Evolutionary conservation across 2,113 vertebrate genomes (phyloP), one percentile per base, ranked within the genome.

Genomic region (Genyomyrus donnyi): DNA sequence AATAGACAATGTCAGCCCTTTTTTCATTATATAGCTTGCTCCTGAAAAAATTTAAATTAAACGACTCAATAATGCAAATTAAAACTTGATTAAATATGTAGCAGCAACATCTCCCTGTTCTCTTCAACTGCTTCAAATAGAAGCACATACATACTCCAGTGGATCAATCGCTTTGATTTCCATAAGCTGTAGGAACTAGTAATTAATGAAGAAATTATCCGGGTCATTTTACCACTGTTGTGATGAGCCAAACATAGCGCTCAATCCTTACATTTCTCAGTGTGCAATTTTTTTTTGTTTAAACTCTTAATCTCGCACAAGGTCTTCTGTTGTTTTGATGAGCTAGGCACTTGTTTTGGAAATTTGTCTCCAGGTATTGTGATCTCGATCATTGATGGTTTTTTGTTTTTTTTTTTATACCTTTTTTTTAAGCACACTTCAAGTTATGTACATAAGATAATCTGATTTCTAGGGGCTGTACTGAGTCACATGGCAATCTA

Each of bases 401-500:
- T 74, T 35, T 39, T 35, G 5, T 66, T 66, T 66, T 58, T 58
- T n/a, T 62, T 62, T 66, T 35, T 77, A 11, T 74, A 13, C 2
- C 31, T 2, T 7, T 27, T 53, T 77, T 15, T 77, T 39, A 39
- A 45, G 21, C 17, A 24, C 45, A 45, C 21, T 53, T 53, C 13
- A 19, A 48, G 1, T 56, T 53, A 48, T 87, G 85, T 87, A 53
- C 50, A 53, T 87, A 87, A 50, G 6, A 49, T 39, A 39, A 31
- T 87, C 27, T 35, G 50, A 53, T 56, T 87, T 53, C 4, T 87
- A 86, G 48, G 13, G 85, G n/a, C 85, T 87, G 85, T 87, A 87
- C 50, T 53, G 39, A 85, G 83, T 85, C 45, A 85, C 15, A 85
- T 46, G 39, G 8, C 83, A 85, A 48, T 87, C 27, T 53, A 52